Evolutionary conservation across 2,113 vertebrate species (phyloP).

Genomic region (Echinops telfairi): DNA sequence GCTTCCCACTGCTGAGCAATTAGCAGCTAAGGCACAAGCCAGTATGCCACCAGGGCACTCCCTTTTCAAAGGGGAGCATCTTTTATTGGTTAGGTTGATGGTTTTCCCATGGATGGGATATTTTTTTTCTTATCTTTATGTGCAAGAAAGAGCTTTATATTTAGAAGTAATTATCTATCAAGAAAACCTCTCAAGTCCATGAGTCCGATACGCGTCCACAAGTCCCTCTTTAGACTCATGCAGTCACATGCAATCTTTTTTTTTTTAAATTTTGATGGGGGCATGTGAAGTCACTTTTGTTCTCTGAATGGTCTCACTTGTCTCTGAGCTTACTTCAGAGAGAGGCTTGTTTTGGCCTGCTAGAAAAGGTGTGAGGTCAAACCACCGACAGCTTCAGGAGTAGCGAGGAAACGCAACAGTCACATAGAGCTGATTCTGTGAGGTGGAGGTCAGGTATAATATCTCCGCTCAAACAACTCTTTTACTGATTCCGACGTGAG

Average conservation of each 20-base stretch:
- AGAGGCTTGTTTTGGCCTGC: not conserved
- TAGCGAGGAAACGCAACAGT: not conserved
- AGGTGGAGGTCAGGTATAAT: not conserved
- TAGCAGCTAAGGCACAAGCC: no score
- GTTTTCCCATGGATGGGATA: not conserved
- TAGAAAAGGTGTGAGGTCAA: not conserved
- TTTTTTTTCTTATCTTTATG: not conserved
- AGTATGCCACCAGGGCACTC: no score
- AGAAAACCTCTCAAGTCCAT: no score
- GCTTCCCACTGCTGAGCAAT: no score
- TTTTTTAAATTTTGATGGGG: constrained; percentile 1
- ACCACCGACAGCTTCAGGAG: not conserved
- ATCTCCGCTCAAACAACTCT: not conserved
- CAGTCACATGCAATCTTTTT: no score
- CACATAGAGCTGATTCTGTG: not conserved
- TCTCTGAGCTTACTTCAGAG: not conserved
- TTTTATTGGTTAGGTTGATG: not conserved
- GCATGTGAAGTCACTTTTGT: constrained; percentile 5
- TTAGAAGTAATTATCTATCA: no score
- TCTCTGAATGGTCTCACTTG: not conserved
- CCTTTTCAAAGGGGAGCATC: not conserved
- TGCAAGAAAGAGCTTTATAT: no score
- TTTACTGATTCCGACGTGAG: not conserved
- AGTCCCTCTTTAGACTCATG: no score
- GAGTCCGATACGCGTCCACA: no score